phyloP scores from a whole-genome alignment of 2,888 invertebrate species.

The Meloe dianella region DNA sequence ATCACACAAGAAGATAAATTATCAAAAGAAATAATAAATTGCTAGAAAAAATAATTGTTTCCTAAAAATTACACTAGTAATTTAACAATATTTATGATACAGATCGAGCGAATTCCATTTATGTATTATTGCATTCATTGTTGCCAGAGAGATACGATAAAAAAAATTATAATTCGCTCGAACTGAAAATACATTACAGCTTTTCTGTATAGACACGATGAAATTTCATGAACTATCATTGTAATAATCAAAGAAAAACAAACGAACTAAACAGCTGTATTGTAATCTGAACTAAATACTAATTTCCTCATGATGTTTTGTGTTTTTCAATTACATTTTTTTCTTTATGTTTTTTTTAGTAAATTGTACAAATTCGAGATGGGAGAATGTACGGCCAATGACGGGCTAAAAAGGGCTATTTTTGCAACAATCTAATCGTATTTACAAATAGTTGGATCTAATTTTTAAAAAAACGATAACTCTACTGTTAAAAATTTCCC shows the following conservation, averaged over 20 bases:
- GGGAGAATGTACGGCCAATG: slow-evolving; percentile 34
- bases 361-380: slow-evolving; percentile 16
- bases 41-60: slow-evolving; percentile 27
- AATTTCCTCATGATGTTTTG: slow-evolving; percentile 21
- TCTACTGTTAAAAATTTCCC: background rate
- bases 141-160: background rate
- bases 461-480: slow-evolving; percentile 9
- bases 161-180: slow-evolving; percentile 38
- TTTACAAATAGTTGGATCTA: slow-evolving; percentile 27
- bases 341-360: background rate
- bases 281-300: slow-evolving; percentile 24
- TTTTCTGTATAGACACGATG: slow-evolving; percentile 49
- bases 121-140: slow-evolving; percentile 24
- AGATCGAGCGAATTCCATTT: slow-evolving; percentile 30
- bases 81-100: slow-evolving; percentile 38
- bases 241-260: slow-evolving; percentile 13
- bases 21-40: slow-evolving; percentile 23
- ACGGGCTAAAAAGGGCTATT: slow-evolving; percentile 39
- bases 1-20: slow-evolving; percentile 38
- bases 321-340: too few species aligned
- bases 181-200: slow-evolving; percentile 28
- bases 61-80: slow-evolving; percentile 23
- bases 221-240: slow-evolving; percentile 57
- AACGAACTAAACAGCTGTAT: slow-evolving; percentile 42
- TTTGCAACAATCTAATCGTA: slow-evolving; percentile 33